Evolutionary conservation across 2,888 invertebrate species (phyloP), one percentile per base, ranked within the genome.

Genomic region (Amiota mariae): DNA sequence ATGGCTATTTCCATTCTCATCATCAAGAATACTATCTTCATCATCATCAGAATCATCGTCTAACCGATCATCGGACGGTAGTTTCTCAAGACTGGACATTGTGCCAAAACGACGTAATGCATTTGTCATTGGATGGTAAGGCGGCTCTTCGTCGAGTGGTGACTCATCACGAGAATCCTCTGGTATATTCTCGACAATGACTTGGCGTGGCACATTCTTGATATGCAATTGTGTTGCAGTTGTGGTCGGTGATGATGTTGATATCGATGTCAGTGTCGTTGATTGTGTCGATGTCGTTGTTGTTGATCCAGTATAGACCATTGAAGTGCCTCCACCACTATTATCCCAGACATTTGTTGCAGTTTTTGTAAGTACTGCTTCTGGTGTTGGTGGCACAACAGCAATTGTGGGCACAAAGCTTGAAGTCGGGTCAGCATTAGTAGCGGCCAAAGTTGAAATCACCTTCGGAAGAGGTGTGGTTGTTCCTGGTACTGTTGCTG

Each of bases 371-470:
- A 90, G 84, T 24, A 88, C 80, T 0, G 89, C 85, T 81, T 95
- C 94, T 3, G 95, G 94, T 1, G 95, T 95, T 36, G 95, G 94
- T 74, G 95, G 95, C 74, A 94, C 92, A 75, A 95, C 93, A 64
- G 95, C 92, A 84, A 95, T 94, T 84, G 93, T 94, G 74, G 94
- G 94, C 79, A 94, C 88, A 75, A 87, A 85, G 59, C 82, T 74
- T 36, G 36, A 36, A 36, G 6, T 36, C 36, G 2, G 4, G 36
- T 36, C 36, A 6, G 36, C 36, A 36, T 36, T 6, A 13, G 72
- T 71, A 51, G 77, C 79, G 15, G 11, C 51, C 11, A 79, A 64
- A 36, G 36, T 36, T 36, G 36, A 36, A 36, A 36, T 36, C 6
- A 36, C 36, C 36, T 36, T 36, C 8, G 36, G 36, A 2, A 36